These are phyloP conservation scores for Acanthosepion pharaonis DNA, from an alignment of 2,888 invertebrate genomes.

Conservation along the genomic window DNA sequence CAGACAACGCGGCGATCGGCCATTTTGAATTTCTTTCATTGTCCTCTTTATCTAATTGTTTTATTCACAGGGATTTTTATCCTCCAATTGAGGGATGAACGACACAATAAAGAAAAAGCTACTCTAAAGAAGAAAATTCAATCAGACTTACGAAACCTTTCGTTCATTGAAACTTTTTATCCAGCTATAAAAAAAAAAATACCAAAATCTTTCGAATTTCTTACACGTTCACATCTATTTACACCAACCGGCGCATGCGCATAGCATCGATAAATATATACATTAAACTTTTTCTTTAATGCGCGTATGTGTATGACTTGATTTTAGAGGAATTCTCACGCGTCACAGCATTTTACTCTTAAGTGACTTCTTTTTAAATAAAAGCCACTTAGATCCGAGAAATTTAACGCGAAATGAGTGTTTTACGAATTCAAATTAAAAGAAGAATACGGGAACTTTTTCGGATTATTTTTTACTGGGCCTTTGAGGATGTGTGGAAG, in stretches of 20 bases:
- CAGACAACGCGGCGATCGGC: not conserved
- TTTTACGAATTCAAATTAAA: too few species aligned
- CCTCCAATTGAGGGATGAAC: not conserved
- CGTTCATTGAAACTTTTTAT: not conserved
- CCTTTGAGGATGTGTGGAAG: too few species aligned
- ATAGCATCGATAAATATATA: not conserved
- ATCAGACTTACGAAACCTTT: not conserved
- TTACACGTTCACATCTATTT: not conserved
- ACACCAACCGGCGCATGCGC: not conserved
- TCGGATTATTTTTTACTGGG: too few species aligned
- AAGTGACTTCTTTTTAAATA: too few species aligned
- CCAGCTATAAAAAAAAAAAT: not conserved
- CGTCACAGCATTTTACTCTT: not conserved
- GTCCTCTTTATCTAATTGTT: constrained; percentile 22
- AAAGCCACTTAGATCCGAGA: too few species aligned
- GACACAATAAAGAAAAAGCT: not conserved
- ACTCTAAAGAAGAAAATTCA: not conserved
- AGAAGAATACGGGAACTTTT: too few species aligned
- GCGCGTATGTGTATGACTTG: not conserved
- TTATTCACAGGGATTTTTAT: not conserved
- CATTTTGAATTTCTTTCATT: constrained; percentile 2
- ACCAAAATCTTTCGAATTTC: not conserved
- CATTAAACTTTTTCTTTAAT: not conserved
- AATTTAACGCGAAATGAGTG: too few species aligned
- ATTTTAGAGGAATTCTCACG: not conserved